phyloP scores from a whole-genome alignment of 2,797 vertebrate genomes.

The Lepilemur ruficaudatus region DNA sequence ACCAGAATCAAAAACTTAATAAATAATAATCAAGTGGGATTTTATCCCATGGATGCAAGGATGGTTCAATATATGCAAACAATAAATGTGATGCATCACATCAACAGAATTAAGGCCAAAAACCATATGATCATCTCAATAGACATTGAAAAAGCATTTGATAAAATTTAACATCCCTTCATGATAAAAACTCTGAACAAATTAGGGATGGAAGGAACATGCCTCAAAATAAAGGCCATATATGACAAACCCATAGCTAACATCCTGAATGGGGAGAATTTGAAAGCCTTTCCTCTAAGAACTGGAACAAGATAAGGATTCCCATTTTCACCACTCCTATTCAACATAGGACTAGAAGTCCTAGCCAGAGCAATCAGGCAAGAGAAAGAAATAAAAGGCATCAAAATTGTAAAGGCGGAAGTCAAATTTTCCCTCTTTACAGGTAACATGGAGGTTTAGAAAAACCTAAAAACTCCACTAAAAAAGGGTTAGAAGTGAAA shows the following conservation, averaged over 20 bases:
- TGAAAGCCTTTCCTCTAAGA: neutral
- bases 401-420: neutral
- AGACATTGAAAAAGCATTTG: neutral
- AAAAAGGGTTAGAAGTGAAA: neutral
- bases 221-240: neutral
- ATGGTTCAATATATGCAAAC: neutral
- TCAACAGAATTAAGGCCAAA: neutral
- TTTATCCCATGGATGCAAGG: neutral
- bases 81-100: neutral
- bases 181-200: neutral
- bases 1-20: neutral
- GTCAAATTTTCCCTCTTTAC: neutral
- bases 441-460: neutral
- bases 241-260: neutral
- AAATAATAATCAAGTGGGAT: neutral
- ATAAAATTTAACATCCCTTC: neutral
- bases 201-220: neutral
- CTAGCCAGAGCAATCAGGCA: neutral
- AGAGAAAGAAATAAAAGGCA: neutral
- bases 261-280: neutral
- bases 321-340: neutral
- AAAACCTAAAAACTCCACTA: neutral
- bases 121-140: neutral
- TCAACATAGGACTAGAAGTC: neutral
- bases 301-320: neutral